Evolutionary conservation across 2,797 vertebrate genomes (phyloP).

Genomic region (Poecile montanus): DNA sequence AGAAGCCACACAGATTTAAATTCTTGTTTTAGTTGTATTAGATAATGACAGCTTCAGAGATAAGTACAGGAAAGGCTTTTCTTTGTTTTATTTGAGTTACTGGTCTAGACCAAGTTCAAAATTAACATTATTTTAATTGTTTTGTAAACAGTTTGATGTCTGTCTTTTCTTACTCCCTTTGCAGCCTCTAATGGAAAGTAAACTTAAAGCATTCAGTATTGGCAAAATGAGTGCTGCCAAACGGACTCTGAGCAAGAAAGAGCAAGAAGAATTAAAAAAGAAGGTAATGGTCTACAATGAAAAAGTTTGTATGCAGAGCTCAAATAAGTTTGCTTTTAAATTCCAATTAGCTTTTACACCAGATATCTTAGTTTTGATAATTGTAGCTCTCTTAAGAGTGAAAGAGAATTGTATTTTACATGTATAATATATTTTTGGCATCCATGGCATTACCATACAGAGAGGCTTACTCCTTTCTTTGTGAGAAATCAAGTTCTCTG

Average conservation of each 20-base stretch:
- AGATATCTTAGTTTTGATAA: not conserved
- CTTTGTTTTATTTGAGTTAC: not conserved
- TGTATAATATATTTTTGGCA: not conserved
- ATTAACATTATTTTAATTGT: not conserved
- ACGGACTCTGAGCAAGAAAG: constrained; percentile 96
- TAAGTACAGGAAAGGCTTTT: not conserved
- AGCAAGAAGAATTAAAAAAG: constrained; percentile 98
- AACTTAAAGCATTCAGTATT: constrained; percentile 96
- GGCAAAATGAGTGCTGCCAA: constrained; percentile 97
- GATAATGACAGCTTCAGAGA: not conserved
- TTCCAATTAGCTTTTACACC: not conserved
- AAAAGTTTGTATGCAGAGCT: not conserved
- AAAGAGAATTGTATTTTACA: not conserved
- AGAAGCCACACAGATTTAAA: not conserved
- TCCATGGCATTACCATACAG: not conserved
- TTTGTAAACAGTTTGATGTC: constrained; percentile 13
- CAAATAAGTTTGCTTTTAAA: not conserved
- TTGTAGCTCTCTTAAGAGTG: not conserved
- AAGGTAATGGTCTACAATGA: constrained; percentile 81
- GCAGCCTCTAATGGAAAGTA: constrained; percentile 93
- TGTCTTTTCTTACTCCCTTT: constrained; percentile 43
- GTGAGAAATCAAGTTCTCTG: not conserved
- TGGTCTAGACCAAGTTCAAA: not conserved
- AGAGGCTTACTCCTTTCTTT: not conserved
- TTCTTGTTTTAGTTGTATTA: not conserved